Conservation (phyloP, 2,888 invertebrate species). For the Automeris io region DNA sequence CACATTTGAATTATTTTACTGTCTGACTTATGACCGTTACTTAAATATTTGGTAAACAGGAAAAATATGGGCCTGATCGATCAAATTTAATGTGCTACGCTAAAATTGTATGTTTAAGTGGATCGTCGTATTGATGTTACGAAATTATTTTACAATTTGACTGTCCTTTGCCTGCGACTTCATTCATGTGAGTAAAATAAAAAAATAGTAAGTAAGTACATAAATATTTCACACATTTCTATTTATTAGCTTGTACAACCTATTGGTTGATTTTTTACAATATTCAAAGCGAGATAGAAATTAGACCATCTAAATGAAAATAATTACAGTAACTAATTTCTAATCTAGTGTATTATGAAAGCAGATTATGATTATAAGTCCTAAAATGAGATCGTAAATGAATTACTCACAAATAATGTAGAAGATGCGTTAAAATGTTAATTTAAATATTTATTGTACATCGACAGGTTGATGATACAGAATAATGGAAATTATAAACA, state of each 20-base stretch:
- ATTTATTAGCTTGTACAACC: too few species aligned
- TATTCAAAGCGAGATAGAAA: too few species aligned
- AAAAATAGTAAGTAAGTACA: too few species aligned
- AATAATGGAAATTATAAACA: constrained; percentile 13
- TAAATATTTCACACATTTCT: too few species aligned
- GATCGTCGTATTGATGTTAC: constrained; percentile 48
- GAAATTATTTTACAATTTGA: constrained; percentile 4
- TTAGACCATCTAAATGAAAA: too few species aligned
- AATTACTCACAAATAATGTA: background rate
- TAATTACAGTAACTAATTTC: background rate
- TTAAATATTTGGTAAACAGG: constrained; percentile 77
- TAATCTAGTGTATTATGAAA: background rate
- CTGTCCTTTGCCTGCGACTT: background rate
- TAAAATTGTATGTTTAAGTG: constrained; percentile 68
- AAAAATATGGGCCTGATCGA: constrained; percentile 75
- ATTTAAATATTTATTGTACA: constrained; percentile 1
- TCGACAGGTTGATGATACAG: constrained; percentile 8
- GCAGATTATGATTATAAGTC: background rate
- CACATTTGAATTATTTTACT: constrained; percentile 78
- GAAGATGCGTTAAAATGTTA: background rate
- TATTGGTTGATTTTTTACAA: too few species aligned
- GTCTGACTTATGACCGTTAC: constrained; percentile 76
- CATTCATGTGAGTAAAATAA: too few species aligned
- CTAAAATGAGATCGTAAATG: background rate
- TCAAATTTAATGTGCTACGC: constrained; percentile 68